Evolutionary conservation across 2,888 invertebrate genomes (phyloP), one percentile per base, ranked within the genome.

Genomic region (Theodoxus fluviatilis): DNA sequence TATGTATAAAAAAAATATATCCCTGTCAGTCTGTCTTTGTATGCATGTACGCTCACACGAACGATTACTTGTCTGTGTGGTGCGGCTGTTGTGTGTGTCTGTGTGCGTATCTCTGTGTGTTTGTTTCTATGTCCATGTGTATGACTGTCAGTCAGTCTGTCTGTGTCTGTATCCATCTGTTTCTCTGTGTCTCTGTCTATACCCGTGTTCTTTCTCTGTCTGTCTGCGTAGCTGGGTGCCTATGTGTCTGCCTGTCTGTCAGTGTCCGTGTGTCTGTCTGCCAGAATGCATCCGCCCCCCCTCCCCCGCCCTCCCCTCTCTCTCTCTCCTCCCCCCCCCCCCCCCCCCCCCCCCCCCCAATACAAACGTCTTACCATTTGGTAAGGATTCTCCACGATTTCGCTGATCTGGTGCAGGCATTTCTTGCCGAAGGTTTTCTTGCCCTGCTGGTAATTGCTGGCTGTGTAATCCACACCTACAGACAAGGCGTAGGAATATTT

Each of bases 381-480:
- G 68, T 83, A 83, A 4, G 83, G 83, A 71, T 83, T 83, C 18
- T 64, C 69, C 1, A 73, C 66, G 35, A 63, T 70, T 4, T 74
- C 69, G 7, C 72, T 72, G 52, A 80, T 75, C 64, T 75, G 68
- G 69, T 83, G 83, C 9, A 83, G 74, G 66, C 79, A 78, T 68
- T 75, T 76, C 4, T 79, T 80, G 33, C 76, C 78, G 75, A 84
- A 83, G 0, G 81, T 79, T 49, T 72, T 72, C 35, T 73, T 75
- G 3, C 74, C 83, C 64, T 83, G 83, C 40, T 75, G 73, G n/a
- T 76, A 69, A 70, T 83, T 83, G 57, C 83, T 83, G 9, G 76
- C 76, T 0, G 83, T 83, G 74, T 76, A 83, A 72, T 83, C 83
- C 37, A 83, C 77, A 33, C 82, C 83, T 83, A 70, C 37, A 63